Percentiles rank a stretch among this genome's conserved stretches.
phyloP scores from a whole-genome alignment of 2,797 vertebrate species.

The Mycteria americana region DNA sequence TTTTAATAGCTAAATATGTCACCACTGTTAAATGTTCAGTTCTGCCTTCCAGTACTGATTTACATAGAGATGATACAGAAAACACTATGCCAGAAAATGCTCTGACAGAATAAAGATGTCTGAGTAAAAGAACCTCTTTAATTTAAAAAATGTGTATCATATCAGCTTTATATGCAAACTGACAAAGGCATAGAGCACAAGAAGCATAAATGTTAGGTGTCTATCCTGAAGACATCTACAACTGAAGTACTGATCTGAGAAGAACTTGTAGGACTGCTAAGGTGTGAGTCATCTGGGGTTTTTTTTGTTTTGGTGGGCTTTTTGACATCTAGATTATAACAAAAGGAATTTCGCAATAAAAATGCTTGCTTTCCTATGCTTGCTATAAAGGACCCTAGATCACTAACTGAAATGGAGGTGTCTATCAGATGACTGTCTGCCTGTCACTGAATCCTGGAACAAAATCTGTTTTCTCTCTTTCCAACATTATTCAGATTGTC shows the following conservation, averaged over 20 bases:
- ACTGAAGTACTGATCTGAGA: neutral
- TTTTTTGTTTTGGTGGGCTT: neutral
- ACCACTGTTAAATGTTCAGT: neutral
- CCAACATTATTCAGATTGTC: neutral
- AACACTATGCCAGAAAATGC: neutral
- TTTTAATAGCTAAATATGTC: constrained; percentile 4
- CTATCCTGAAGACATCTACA: neutral
- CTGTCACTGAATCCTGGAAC: neutral
- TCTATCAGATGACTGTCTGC: neutral
- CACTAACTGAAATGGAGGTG: neutral
- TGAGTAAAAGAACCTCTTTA: neutral
- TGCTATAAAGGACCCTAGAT: neutral
- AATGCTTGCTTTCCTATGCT: neutral
- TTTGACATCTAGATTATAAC: neutral
- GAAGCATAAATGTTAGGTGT: neutral
- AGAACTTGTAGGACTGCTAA: neutral
- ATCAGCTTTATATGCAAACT: neutral
- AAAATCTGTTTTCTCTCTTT: neutral
- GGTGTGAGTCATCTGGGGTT: rapidly evolving
- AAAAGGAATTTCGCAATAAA: neutral
- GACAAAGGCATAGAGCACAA: neutral
- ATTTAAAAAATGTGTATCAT: neutral
- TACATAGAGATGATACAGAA: neutral
- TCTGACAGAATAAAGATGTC: neutral
- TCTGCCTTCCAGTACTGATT: neutral